Conservation (phyloP, 2,888 invertebrate genomes). For the Heliconius cydno region DNA sequence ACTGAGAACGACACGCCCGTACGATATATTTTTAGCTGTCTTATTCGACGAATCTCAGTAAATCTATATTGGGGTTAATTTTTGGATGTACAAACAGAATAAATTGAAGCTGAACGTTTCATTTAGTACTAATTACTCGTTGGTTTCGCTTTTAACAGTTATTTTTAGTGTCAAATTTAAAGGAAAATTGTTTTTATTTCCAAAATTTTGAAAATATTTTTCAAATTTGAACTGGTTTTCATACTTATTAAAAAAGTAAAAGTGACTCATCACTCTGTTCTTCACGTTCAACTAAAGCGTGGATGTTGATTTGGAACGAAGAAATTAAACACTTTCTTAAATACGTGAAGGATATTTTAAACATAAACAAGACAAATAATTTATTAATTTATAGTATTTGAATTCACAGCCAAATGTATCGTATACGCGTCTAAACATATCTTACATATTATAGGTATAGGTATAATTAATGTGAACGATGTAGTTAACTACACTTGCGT, state of each 20-base stretch:
- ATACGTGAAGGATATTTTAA: background rate
- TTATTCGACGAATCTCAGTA: conserved; percentile 33
- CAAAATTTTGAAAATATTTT: background rate
- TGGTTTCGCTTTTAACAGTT: background rate
- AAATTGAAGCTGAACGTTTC: conserved; percentile 10
- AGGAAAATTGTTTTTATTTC: background rate
- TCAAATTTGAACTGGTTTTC: background rate
- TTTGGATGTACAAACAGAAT: conserved; percentile 9
- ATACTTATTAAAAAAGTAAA: background rate
- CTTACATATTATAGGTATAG: too few species aligned
- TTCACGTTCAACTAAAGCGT: too few species aligned
- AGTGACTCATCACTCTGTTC: background rate
- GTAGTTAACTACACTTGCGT: too few species aligned
- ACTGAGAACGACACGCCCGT: conserved; percentile 32
- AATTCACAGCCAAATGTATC: too few species aligned
- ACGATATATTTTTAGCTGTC: conserved; percentile 27
- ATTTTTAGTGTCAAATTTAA: background rate
- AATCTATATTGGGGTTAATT: conserved; percentile 22
- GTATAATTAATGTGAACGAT: too few species aligned
- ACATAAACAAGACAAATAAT: background rate
- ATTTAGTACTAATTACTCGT: conserved; percentile 10
- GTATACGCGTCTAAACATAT: too few species aligned
- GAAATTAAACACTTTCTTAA: background rate
- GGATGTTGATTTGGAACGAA: background rate
- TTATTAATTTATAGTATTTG: too few species aligned